phyloP scores from a whole-genome alignment of 1,140 invertebrate species.

The Thereuonema tuberculata region DNA sequence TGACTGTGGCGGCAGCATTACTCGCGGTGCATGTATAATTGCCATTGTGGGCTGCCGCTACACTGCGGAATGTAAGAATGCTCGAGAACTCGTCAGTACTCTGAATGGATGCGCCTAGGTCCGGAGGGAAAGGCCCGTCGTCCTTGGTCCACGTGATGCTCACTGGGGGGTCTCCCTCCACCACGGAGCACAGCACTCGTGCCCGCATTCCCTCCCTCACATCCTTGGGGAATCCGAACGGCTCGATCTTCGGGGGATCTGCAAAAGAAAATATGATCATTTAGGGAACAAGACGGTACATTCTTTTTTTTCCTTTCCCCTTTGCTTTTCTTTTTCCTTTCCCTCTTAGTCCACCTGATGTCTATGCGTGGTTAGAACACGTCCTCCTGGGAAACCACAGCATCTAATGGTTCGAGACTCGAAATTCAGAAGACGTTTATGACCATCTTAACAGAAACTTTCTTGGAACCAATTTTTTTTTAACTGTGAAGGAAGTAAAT shows the following conservation, averaged over 20 bases:
- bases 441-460: too few species aligned
- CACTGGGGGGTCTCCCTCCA: conserved; percentile 85
- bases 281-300: neutral
- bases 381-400: too few species aligned
- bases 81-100: conserved; percentile 73
- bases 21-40: conserved; percentile 79
- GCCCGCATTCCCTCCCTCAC: conserved; percentile 33
- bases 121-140: conserved; percentile 40
- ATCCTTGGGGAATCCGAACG: conserved; percentile 29
- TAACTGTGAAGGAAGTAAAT: too few species aligned
- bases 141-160: conserved; percentile 61
- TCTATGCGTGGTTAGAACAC: too few species aligned
- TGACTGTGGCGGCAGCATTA: conserved; percentile 48
- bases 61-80: conserved; percentile 70
- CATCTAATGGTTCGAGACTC: too few species aligned
- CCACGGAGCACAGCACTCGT: conserved; percentile 73
- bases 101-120: conserved; percentile 42
- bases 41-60: conserved; percentile 61
- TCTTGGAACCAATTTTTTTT: too few species aligned
- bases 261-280: neutral
- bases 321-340: too few species aligned
- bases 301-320: too few species aligned
- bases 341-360: too few species aligned
- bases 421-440: too few species aligned
- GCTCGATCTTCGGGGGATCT: conserved; percentile 38